These are phyloP conservation scores for Arremon brunneinucha DNA, from an alignment of 2,797 vertebrate species.

Conservation along the genomic window DNA sequence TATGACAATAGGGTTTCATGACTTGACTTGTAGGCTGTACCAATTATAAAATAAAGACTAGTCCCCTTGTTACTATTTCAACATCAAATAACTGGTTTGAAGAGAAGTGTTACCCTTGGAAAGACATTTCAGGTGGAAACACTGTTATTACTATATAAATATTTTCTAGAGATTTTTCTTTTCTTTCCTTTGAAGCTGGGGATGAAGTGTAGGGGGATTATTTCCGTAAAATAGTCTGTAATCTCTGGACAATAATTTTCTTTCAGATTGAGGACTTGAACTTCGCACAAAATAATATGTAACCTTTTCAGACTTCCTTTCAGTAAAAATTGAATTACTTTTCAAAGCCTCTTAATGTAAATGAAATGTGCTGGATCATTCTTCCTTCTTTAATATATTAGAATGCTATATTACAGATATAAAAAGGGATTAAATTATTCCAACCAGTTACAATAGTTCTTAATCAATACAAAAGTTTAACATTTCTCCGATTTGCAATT, in stretches of 20 bases:
- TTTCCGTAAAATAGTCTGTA: not conserved
- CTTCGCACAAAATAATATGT: not conserved
- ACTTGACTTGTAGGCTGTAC: not conserved
- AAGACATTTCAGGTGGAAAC: constrained; percentile 21
- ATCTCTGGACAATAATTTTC: not conserved
- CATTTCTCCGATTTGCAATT: not conserved
- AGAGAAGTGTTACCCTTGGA: constrained; percentile 4
- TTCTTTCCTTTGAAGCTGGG: not conserved
- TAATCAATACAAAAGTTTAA: not conserved
- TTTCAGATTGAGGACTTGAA: not conserved
- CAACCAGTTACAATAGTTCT: not conserved
- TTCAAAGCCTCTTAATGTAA: not conserved
- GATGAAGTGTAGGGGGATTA: not conserved
- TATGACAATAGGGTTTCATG: not conserved
- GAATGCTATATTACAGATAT: not conserved
- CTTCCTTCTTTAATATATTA: not conserved
- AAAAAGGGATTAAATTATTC: not conserved
- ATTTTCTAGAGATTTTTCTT: not conserved
- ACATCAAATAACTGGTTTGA: not conserved
- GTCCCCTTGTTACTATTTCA: not conserved
- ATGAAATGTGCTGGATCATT: not conserved
- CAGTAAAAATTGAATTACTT: not conserved
- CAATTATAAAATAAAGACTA: not conserved
- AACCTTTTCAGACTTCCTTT: not conserved
- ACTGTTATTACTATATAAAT: not conserved